Evolutionary conservation across 2,797 vertebrate species (phyloP), one percentile per base, ranked within the genome.

Genomic region (Huso huso): DNA sequence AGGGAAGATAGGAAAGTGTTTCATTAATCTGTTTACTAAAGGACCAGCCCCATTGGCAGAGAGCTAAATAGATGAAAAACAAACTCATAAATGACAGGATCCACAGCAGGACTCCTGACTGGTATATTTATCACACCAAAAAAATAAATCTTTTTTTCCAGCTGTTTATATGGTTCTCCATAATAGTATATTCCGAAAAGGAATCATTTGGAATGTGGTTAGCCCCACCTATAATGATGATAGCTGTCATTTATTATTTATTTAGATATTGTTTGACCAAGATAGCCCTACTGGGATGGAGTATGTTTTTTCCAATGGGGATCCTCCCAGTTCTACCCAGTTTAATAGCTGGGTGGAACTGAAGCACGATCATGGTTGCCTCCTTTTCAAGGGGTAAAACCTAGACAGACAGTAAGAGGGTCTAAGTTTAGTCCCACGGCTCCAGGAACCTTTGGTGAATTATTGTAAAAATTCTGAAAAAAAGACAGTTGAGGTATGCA

Each of bases 101-200:
- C 82, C 77, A 50, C 74, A 70, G 75, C 66, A 63, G 77, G 79
- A 78, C 76, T 76, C 76, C 76, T 72, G 69, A 57, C 49, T 12
- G 68, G 84, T 90, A 87, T 89, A 87, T 89, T 87, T 86, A 86
- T 84, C 84, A 83, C 82, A 81, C 84, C 76, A 68, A 82, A 81
- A 62, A 12, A 82, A 79, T 77, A 70, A 67, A 74, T 76, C n/a
- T 76, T 78, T 77, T 87, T 86, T 79, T 75, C 78, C 86, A 86
- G 84, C 82, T 86, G 84, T 84, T 85, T 82, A 87, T 73, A 83
- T 77, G 80, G 76, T 75, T 78, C 72, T 74, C 74, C 74, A 68
- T 77, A 71, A 73, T 79, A 81, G 76, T 72, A 37, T 76, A 77
- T 76, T 48, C 65, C 66, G 65, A 62, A 59, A 61, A 68, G 23